These are phyloP conservation scores for Triplophysa yarkandensis DNA, from an alignment of 2,797 vertebrate species.

Conservation along the genomic window DNA sequence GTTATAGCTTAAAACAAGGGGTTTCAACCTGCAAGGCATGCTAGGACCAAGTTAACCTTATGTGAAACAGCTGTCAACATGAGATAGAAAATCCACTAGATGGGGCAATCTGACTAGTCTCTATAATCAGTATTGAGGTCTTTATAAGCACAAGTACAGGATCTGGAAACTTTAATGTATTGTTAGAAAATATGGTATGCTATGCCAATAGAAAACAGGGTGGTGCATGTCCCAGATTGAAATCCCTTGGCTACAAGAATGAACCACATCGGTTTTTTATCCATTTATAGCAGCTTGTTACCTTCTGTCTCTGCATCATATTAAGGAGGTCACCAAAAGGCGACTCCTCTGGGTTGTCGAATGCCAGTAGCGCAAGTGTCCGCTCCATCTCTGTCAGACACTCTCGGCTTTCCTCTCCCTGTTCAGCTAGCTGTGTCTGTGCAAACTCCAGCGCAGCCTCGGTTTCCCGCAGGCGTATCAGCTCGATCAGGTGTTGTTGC, in stretches of 20 bases:
- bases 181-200: too few relatives aligned
- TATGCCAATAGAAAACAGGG: too few relatives aligned
- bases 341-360: conserved; percentile 96
- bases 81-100: too few relatives aligned
- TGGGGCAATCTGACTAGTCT: too few relatives aligned
- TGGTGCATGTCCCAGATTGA: too few relatives aligned
- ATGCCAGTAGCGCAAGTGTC: conserved; percentile 92
- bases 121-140: too few relatives aligned
- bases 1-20: background rate
- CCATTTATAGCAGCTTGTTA: conserved; percentile 52
- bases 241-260: background rate
- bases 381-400: conserved; percentile 98
- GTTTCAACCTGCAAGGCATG: too few relatives aligned
- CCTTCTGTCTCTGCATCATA: conserved; percentile 99
- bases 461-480: conserved; percentile 95
- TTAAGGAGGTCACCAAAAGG: conserved; percentile 97
- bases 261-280: background rate
- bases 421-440: conserved; percentile 96
- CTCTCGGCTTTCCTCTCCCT: conserved; percentile 96
- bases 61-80: too few relatives aligned
- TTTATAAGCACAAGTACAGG: too few relatives aligned
- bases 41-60: too few relatives aligned
- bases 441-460: conserved; percentile 97
- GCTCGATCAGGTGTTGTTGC: conserved; percentile 98
- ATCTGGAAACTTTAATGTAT: too few relatives aligned